phyloP scores from a whole-genome alignment of 2,888 invertebrate genomes.

The Chesias legatella region DNA sequence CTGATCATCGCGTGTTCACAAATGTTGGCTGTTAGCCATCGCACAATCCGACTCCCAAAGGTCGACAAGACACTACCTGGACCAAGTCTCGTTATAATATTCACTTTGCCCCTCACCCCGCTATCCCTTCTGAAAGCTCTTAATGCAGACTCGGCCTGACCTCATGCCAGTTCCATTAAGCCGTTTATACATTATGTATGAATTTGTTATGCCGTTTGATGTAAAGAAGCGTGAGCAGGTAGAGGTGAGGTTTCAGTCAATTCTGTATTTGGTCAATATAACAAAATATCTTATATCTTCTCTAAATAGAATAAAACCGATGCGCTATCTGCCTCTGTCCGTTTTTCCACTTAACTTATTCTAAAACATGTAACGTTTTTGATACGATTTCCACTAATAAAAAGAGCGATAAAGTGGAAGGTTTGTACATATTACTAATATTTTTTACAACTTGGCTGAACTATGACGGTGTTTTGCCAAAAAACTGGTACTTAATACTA shows the following conservation, averaged over 20 bases:
- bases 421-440: too few species aligned
- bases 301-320: too few species aligned
- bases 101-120: conserved; percentile 65
- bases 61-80: conserved; percentile 28
- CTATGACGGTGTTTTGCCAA: too few species aligned
- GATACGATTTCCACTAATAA: too few species aligned
- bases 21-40: conserved; percentile 17
- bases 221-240: conserved; percentile 78
- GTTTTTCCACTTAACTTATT: too few species aligned
- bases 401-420: too few species aligned
- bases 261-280: conserved; percentile 34
- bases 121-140: conserved; percentile 71
- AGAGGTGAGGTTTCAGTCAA: conserved; percentile 66
- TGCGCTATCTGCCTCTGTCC: too few species aligned
- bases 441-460: too few species aligned
- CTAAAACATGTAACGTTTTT: too few species aligned
- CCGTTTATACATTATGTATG: conserved; percentile 80
- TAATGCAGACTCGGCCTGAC: conserved; percentile 77
- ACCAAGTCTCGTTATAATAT: conserved; percentile 71
- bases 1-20: conserved; percentile 1
- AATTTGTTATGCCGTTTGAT: conserved; percentile 80
- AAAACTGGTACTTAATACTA: too few species aligned
- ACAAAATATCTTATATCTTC: too few species aligned
- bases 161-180: conserved; percentile 78
- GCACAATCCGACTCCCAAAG: conserved; percentile 27